Evolutionary conservation across 2,888 invertebrate genomes (phyloP).

Genomic region (Ennomos quercinarius): DNA sequence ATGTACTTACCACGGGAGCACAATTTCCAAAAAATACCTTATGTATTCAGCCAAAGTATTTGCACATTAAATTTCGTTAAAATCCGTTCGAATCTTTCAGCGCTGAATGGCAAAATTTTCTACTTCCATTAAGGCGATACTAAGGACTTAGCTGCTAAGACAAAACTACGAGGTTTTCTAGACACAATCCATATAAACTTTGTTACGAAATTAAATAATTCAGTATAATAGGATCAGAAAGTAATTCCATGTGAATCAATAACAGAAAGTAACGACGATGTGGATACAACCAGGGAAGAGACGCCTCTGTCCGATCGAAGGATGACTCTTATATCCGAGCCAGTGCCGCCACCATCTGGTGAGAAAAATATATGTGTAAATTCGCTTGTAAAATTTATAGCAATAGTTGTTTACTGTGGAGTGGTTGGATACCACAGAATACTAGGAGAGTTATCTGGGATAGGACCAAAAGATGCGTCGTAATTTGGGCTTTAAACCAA

Average conservation of each 20-base stretch:
- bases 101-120: no score
- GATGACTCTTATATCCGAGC: constrained; percentile 74
- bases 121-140: no score
- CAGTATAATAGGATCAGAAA: background rate
- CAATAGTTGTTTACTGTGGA: background rate
- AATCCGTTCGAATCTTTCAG: no score
- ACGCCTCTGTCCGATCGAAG: constrained; percentile 70
- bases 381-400: background rate
- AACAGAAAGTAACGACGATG: constrained; percentile 53
- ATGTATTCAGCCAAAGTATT: no score
- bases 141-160: no score
- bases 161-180: background rate
- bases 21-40: no score
- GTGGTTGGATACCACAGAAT: background rate
- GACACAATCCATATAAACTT: no score
- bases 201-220: background rate
- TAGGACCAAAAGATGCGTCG: no score
- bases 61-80: no score
- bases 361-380: constrained; percentile 36
- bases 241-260: constrained; percentile 23
- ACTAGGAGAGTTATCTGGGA: no score
- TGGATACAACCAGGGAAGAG: constrained; percentile 59
- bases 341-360: constrained; percentile 51
- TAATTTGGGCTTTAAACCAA: no score
- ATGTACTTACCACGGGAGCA: no score